Percentiles rank a stretch among this genome's conserved stretches.
phyloP scores from a whole-genome alignment of 2,113 vertebrate species.

The Muntiacus reevesi region DNA sequence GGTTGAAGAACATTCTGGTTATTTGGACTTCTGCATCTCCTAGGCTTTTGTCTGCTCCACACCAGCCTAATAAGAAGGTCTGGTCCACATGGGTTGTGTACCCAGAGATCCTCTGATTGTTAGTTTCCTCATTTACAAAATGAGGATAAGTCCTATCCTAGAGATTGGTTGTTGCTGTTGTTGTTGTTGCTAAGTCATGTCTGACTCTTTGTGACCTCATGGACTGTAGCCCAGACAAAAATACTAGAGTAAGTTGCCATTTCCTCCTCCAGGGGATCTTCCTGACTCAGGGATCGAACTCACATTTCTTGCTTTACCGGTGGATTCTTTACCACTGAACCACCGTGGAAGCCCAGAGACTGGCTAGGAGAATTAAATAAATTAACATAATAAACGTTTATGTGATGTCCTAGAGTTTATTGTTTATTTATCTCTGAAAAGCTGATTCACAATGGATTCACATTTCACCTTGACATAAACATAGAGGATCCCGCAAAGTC shows the following conservation, averaged over 20 bases:
- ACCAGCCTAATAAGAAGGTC: neutral
- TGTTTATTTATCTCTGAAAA: neutral
- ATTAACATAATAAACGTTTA: neutral
- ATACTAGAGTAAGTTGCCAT: neutral
- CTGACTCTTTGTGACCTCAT: neutral
- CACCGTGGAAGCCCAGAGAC: neutral
- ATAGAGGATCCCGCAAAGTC: neutral
- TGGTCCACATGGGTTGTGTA: neutral
- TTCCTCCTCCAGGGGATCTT: neutral
- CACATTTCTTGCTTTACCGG: neutral
- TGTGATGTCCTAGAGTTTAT: neutral
- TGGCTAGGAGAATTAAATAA: neutral
- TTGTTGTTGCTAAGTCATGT: neutral
- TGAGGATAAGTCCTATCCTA: neutral
- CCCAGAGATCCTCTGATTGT: neutral
- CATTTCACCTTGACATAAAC: neutral
- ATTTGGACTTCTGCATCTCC: neutral
- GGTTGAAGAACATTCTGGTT: neutral
- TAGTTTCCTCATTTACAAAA: neutral
- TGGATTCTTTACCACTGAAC: neutral
- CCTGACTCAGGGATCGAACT: rapidly evolving
- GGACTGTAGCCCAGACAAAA: neutral
- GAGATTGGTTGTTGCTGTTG: neutral
- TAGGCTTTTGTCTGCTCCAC: neutral
- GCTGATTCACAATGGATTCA: neutral